Percentiles rank a stretch among this genome's conserved stretches.
Evolutionary conservation across 2,888 invertebrate genomes (phyloP).

Genomic region (Diloba caeruleocephala): DNA sequence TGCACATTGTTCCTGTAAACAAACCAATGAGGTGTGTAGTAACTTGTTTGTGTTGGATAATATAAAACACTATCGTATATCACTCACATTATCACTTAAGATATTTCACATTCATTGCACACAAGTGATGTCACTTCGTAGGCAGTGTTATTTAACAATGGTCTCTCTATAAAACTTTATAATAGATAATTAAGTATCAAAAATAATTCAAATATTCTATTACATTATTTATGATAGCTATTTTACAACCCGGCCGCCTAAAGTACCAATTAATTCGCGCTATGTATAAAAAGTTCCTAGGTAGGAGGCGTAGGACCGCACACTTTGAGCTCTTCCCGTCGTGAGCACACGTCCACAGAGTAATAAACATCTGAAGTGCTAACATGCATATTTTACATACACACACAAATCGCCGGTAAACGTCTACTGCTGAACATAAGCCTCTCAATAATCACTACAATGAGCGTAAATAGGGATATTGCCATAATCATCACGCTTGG

Average conservation of each 20-base stretch:
- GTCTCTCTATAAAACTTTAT: conserved; percentile 64
- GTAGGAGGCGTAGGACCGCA: not conserved
- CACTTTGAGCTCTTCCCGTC: conserved; percentile 15
- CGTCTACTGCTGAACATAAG: too few relatives aligned
- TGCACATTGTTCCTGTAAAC: conserved; percentile 34
- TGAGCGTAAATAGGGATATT: too few relatives aligned
- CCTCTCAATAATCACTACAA: too few relatives aligned
- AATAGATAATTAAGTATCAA: conserved; percentile 78
- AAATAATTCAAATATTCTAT: conserved; percentile 76
- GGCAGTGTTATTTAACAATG: conserved; percentile 69
- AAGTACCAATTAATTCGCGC: conserved; percentile 54
- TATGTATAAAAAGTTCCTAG: conserved; percentile 22
- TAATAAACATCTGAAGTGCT: conserved; percentile 7
- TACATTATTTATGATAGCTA: conserved; percentile 64
- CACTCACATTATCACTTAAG: conserved; percentile 56
- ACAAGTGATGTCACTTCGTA: conserved; percentile 63
- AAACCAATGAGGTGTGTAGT: conserved; percentile 28
- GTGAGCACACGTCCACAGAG: conserved; percentile 1
- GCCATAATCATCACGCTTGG: too few relatives aligned
- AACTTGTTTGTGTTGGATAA: conserved; percentile 22
- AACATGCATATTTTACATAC: not conserved
- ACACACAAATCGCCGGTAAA: too few relatives aligned
- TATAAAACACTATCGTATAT: conserved; percentile 28
- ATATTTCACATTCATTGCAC: conserved; percentile 67
- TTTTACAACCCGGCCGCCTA: conserved; percentile 67